A percentile compares a stretch with the other conserved stretches of the same genome.
These are phyloP conservation scores for Anadara kagoshimensis DNA, from an alignment of 1,140 invertebrate species.

Conservation along the genomic window DNA sequence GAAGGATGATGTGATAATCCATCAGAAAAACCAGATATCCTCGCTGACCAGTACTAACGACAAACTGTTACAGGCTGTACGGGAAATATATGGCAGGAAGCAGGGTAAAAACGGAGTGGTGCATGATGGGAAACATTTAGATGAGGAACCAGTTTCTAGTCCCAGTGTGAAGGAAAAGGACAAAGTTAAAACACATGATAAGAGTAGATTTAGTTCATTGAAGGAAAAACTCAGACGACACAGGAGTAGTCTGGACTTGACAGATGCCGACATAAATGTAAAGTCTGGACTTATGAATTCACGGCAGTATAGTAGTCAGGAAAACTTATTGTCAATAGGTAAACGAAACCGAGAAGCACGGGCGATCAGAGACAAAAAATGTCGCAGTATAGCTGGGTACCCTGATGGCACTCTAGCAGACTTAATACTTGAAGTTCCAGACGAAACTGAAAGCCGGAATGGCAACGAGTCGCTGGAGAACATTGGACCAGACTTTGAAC, in stretches of 20 bases:
- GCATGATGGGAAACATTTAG: slow-evolving; percentile 10
- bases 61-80: slow-evolving; percentile 51
- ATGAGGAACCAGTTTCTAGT: background rate
- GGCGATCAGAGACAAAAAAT: slow-evolving; percentile 27
- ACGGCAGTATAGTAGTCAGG: slow-evolving; percentile 53
- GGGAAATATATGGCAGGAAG: slow-evolving; percentile 46
- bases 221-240: slow-evolving; percentile 53
- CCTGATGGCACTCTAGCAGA: slow-evolving; percentile 21
- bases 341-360: slow-evolving; percentile 7
- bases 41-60: slow-evolving; percentile 77
- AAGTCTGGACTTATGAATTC: slow-evolving; percentile 42
- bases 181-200: slow-evolving; percentile 30
- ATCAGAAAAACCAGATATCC: slow-evolving; percentile 87
- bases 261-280: slow-evolving; percentile 35
- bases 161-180: slow-evolving; percentile 12
- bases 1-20: slow-evolving; percentile 85
- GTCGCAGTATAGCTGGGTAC: slow-evolving; percentile 39
- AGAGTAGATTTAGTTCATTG: slow-evolving; percentile 48
- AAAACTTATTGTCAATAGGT: slow-evolving; percentile 43
- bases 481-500: slow-evolving; percentile 24
- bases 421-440: slow-evolving; percentile 35
- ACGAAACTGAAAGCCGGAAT: slow-evolving; percentile 21
- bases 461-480: slow-evolving; percentile 12
- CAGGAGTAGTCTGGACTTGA: slow-evolving; percentile 55
- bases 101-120: slow-evolving; percentile 68